Conservation (phyloP, 2,113 vertebrate species). For the Barnardius zonarius region DNA sequence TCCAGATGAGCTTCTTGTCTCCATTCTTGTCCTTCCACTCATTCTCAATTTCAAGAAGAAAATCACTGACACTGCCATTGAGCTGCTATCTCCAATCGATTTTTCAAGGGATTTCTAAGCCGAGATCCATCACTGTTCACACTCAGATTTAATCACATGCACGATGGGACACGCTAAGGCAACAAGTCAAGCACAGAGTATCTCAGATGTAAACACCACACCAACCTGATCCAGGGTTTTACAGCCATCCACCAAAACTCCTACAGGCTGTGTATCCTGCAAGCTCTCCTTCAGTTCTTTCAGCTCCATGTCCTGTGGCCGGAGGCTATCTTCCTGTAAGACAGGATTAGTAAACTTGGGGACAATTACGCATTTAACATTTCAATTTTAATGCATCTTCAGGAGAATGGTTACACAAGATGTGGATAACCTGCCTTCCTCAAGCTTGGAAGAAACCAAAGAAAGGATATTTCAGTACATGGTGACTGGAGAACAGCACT, state of each 20-base stretch:
- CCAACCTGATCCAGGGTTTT: slow-evolving; percentile 93
- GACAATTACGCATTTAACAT: neutral
- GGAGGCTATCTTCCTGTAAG: slow-evolving; percentile 81
- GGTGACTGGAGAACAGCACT: neutral
- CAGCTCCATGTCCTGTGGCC: slow-evolving; percentile 84
- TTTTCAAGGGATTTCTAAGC: neutral
- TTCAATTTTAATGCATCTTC: neutral
- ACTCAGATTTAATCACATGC: neutral
- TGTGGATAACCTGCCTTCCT: neutral
- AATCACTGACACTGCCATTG: neutral
- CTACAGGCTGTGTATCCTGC: slow-evolving; percentile 94
- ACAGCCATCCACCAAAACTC: slow-evolving; percentile 89
- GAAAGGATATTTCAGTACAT: neutral
- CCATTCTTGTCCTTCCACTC: neutral
- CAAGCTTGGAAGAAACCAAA: neutral
- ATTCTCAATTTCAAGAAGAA: neutral
- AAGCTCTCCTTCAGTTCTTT: slow-evolving; percentile 90
- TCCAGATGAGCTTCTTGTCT: neutral
- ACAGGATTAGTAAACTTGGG: neutral
- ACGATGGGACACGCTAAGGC: neutral
- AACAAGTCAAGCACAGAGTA: neutral
- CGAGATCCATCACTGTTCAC: neutral
- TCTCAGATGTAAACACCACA: neutral
- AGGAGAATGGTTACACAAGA: neutral
- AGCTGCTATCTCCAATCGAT: neutral